Evolutionary conservation across 2,888 invertebrate genomes (phyloP).

Genomic region (Brachypterus glaber): DNA sequence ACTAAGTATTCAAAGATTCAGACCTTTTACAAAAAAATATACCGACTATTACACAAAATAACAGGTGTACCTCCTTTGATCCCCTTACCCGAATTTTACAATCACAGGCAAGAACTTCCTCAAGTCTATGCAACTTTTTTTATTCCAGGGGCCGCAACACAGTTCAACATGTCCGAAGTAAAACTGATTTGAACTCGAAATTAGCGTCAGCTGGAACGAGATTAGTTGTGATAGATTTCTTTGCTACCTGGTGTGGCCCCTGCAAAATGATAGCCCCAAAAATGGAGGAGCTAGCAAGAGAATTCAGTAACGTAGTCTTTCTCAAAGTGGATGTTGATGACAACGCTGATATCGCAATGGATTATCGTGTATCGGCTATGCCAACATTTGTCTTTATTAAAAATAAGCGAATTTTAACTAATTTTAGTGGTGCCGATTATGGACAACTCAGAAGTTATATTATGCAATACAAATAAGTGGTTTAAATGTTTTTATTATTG

Average conservation of each 20-base stretch:
- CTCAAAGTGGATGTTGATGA: constrained; percentile 70
- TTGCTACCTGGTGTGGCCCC: constrained; percentile 84
- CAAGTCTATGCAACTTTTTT: too few relatives aligned
- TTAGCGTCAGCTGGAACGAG: constrained; percentile 62
- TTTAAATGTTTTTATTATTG: constrained; percentile 2
- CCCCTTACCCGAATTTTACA: too few relatives aligned
- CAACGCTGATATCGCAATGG: constrained; percentile 64
- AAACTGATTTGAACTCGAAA: constrained; percentile 61
- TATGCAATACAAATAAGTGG: constrained; percentile 40
- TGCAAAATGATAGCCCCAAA: constrained; percentile 79
- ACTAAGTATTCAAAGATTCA: too few relatives aligned
- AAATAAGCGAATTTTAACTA: constrained; percentile 52
- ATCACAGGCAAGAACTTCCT: too few relatives aligned
- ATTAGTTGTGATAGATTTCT: constrained; percentile 79
- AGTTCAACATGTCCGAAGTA: constrained; percentile 17
- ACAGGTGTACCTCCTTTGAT: too few relatives aligned
- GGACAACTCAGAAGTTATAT: constrained; percentile 54
- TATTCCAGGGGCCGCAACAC: background rate
- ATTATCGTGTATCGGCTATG: constrained; percentile 72
- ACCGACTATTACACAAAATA: too few relatives aligned
- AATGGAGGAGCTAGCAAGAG: constrained; percentile 55
- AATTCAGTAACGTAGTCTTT: constrained; percentile 42
- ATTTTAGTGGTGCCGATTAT: constrained; percentile 69
- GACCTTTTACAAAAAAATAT: too few relatives aligned
- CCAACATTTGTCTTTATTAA: constrained; percentile 82